Percentiles rank a stretch among this genome's conserved stretches.
phyloP scores from a whole-genome alignment of 1,140 invertebrate genomes.

The Cydia amplana region DNA sequence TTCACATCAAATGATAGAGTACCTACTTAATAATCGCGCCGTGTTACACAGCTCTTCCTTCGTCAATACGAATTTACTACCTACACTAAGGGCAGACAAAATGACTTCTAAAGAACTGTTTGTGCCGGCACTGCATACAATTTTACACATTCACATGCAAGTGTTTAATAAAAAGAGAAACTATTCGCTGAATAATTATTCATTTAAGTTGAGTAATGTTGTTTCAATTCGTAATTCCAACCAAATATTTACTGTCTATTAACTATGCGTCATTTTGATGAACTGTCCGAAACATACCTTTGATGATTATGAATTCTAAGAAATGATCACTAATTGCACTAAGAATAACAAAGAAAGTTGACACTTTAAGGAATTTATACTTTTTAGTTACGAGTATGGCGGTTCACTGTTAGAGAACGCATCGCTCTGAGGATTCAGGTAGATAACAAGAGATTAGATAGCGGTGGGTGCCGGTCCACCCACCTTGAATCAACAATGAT shows the following conservation, averaged over 20 bases:
- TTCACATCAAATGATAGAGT: too few species aligned
- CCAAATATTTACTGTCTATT: background rate
- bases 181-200: background rate
- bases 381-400: slow-evolving; percentile 22
- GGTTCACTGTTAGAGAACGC: slow-evolving; percentile 12
- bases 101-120: background rate
- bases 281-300: background rate
- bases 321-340: background rate
- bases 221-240: background rate
- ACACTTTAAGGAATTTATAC: background rate
- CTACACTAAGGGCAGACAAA: background rate
- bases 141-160: background rate
- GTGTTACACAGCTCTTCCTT: too few species aligned
- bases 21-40: too few species aligned
- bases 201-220: background rate
- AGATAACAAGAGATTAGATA: slow-evolving; percentile 29
- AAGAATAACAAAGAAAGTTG: background rate
- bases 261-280: background rate
- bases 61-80: too few species aligned
- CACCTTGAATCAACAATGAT: slow-evolving; percentile 26
- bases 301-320: background rate
- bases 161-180: background rate
- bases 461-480: slow-evolving; percentile 17
- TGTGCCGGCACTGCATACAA: background rate
- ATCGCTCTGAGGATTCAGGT: slow-evolving; percentile 21